Conservation (phyloP, 2,888 invertebrate species). For the Podotricha telesiphe region DNA sequence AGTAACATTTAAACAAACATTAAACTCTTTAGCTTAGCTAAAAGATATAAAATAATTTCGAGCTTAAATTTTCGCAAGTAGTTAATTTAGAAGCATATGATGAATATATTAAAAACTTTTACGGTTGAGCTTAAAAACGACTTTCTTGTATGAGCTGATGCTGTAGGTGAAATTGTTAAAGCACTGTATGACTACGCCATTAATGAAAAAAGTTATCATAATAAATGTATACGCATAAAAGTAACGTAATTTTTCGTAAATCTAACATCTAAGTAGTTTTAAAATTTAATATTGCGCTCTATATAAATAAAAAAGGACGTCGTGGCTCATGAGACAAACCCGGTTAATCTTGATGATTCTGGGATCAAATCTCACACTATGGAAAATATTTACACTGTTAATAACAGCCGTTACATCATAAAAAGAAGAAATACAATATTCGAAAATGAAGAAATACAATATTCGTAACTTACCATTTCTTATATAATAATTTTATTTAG, state of each 20-base stretch:
- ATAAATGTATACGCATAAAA: neutral
- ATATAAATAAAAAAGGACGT: neutral
- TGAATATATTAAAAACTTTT: constrained; percentile 29
- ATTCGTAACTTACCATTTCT: neutral
- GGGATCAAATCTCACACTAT: neutral
- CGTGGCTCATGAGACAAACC: neutral
- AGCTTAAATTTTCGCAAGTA: constrained; percentile 15
- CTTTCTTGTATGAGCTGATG: constrained; percentile 15
- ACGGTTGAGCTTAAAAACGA: constrained; percentile 6
- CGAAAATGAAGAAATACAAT: neutral
- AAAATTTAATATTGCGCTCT: neutral
- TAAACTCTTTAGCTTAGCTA: neutral
- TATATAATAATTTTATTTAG: too few relatives aligned
- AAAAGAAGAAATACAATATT: too few relatives aligned
- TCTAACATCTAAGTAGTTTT: too few relatives aligned
- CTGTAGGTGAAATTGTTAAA: constrained; percentile 15
- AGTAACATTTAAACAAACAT: constrained; percentile 4
- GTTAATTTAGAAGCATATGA: constrained; percentile 21
- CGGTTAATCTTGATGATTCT: neutral
- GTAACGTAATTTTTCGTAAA: too few relatives aligned
- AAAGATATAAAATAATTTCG: constrained; percentile 22
- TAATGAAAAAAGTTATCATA: constrained; percentile 11
- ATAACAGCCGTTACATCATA: too few relatives aligned
- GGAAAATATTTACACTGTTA: neutral
- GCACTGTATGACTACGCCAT: constrained; percentile 1